Percentiles rank a stretch among this genome's conserved stretches.
These are phyloP conservation scores for Andricus quercusramuli DNA, from an alignment of 2,888 invertebrate species.

Conservation along the genomic window DNA sequence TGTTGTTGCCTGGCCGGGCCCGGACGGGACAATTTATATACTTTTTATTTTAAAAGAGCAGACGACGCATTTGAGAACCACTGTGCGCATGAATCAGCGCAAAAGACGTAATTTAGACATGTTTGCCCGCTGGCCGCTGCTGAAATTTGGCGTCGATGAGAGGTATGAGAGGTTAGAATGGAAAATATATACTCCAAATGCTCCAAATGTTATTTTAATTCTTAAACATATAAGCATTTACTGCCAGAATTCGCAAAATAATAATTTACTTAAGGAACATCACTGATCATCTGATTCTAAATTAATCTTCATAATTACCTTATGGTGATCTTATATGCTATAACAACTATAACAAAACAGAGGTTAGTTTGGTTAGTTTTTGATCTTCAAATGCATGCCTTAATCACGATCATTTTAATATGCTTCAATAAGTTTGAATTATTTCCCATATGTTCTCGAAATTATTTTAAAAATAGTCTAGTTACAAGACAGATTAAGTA, in stretches of 20 bases:
- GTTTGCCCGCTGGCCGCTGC: too few species aligned
- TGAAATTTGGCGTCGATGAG: too few species aligned
- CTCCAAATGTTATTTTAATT: background rate
- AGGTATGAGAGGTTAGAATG: background rate
- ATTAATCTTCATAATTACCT: background rate
- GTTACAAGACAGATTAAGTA: too few species aligned
- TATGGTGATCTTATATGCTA: too few species aligned
- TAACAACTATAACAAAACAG: too few species aligned
- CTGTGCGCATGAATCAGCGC: constrained; percentile 4
- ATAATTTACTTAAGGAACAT: background rate
- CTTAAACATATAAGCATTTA: background rate
- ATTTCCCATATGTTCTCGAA: too few species aligned
- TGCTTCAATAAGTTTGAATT: too few species aligned
- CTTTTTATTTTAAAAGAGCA: background rate
- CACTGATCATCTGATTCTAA: background rate
- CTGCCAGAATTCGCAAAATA: background rate
- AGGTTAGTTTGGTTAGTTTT: too few species aligned
- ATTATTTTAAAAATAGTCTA: too few species aligned
- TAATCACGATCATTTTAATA: too few species aligned
- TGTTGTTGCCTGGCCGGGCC: background rate
- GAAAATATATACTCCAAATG: background rate
- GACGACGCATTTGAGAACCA: constrained; percentile 6
- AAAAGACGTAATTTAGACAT: background rate
- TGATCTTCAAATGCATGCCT: too few species aligned
- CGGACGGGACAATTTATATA: background rate